Percentiles rank a stretch among this genome's conserved stretches.
Evolutionary conservation across 2,797 vertebrate species (phyloP).

Genomic region (Cercopithecus neglectus): DNA sequence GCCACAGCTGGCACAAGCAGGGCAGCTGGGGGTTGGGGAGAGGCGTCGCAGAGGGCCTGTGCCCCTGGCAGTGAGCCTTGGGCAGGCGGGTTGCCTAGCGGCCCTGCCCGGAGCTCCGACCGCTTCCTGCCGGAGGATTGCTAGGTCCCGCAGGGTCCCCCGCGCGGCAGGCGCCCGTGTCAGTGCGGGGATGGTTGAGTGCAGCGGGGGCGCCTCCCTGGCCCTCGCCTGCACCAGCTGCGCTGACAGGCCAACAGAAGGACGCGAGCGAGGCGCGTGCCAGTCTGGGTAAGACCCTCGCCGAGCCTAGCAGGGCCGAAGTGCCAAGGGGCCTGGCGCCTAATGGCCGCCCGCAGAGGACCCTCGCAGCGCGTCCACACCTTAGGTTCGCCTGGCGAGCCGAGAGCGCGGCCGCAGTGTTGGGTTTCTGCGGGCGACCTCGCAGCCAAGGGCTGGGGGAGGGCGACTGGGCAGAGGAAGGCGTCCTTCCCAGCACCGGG

Average conservation of each 20-base stretch:
- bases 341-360: background rate
- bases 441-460: rapidly evolving
- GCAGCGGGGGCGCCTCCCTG: background rate
- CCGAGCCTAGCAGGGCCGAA: background rate
- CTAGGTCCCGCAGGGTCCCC: background rate
- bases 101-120: background rate
- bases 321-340: background rate
- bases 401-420: background rate
- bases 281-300: background rate
- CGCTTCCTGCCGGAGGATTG: background rate
- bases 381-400: background rate
- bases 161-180: background rate
- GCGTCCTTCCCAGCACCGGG: background rate
- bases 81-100: background rate
- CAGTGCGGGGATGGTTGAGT: background rate
- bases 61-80: background rate
- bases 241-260: background rate
- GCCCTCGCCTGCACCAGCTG: background rate
- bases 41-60: background rate
- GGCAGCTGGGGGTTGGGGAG: background rate
- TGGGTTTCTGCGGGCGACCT: background rate
- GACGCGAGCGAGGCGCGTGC: background rate
- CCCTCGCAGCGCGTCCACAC: background rate
- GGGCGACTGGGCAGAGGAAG: background rate
- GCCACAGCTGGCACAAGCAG: background rate